phyloP scores from a whole-genome alignment of 2,888 invertebrate genomes.

The Pemphredon lugubris region DNA sequence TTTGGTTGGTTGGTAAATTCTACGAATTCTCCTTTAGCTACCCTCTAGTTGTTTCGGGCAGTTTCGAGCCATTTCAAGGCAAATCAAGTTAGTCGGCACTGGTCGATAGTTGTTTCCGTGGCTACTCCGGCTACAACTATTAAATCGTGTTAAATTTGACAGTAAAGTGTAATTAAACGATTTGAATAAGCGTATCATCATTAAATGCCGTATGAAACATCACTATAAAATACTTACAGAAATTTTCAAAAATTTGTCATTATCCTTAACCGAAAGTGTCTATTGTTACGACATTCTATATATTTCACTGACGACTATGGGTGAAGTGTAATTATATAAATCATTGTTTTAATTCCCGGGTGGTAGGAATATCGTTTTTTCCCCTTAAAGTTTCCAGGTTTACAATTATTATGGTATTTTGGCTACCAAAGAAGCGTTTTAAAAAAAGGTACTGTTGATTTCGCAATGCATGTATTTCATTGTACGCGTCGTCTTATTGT shows the following conservation, averaged over 20 bases:
- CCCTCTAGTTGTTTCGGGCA: too few species aligned
- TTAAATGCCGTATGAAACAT: too few species aligned
- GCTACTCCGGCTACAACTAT: too few species aligned
- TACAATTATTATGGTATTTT: constrained; percentile 72
- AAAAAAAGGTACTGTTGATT: constrained; percentile 70
- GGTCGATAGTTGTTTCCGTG: too few species aligned
- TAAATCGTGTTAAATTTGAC: too few species aligned
- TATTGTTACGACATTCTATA: neutral
- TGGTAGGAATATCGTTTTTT: constrained; percentile 9
- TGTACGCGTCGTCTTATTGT: neutral
- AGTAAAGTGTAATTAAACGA: neutral
- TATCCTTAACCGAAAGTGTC: neutral
- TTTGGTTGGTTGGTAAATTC: too few species aligned
- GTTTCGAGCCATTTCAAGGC: too few species aligned
- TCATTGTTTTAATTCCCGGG: constrained; percentile 2
- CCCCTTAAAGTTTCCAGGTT: constrained; percentile 25
- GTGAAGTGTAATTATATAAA: constrained; percentile 43
- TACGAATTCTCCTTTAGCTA: too few species aligned
- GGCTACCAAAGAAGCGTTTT: constrained; percentile 73
- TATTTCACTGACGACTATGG: constrained; percentile 10
- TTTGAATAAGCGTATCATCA: neutral
- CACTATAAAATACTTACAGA: neutral
- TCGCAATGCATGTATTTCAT: neutral
- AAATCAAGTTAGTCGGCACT: too few species aligned
- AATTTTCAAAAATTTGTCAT: constrained; percentile 19